Percentiles rank a stretch among this genome's conserved stretches.
Conservation (phyloP, 1,140 invertebrate genomes). For the Arion vulgaris region DNA sequence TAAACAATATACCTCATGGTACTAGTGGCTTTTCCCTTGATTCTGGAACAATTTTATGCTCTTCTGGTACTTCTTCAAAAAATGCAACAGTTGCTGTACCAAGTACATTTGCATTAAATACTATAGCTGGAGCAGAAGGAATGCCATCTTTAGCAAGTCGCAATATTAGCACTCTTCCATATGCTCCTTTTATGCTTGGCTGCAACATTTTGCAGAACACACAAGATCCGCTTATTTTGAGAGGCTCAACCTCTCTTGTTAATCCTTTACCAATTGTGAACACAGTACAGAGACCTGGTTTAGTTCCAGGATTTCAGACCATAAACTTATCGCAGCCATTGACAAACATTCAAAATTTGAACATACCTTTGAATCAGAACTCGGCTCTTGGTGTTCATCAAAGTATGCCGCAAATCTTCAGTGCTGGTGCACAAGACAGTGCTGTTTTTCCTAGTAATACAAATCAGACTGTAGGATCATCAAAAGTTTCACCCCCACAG, state of each 20-base stretch:
- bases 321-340: neutral
- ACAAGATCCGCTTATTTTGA: neutral
- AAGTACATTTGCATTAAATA: neutral
- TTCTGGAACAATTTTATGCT: neutral
- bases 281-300: neutral
- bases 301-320: neutral
- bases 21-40: neutral
- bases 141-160: neutral
- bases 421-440: neutral
- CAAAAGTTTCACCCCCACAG: neutral
- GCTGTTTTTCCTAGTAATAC: too few relatives aligned
- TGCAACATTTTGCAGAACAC: neutral
- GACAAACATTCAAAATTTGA: neutral
- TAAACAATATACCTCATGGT: neutral
- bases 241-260: neutral
- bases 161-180: neutral
- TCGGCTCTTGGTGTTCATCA: neutral
- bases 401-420: neutral
- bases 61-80: neutral
- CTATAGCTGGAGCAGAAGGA: neutral
- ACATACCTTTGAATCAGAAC: neutral
- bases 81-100: neutral
- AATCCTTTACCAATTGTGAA: neutral
- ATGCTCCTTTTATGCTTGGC: neutral
- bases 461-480: neutral